Evolutionary conservation across 2,888 invertebrate species (phyloP).

Genomic region (Stratiomys singularior): DNA sequence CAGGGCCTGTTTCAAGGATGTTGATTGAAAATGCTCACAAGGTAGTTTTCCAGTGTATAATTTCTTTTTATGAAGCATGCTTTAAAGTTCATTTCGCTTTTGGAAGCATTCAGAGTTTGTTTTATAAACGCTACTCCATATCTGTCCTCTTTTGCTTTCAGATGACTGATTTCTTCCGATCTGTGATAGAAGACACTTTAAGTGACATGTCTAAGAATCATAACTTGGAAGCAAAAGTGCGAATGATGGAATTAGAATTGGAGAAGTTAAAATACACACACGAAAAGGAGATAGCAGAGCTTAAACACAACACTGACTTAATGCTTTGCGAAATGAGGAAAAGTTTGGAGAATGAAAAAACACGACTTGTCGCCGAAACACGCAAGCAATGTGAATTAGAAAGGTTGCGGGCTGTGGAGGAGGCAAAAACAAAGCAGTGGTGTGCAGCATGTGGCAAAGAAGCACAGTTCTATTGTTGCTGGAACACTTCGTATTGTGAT

Average conservation of each 20-base stretch:
- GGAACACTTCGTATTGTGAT: constrained; percentile 96
- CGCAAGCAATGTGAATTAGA: constrained; percentile 76
- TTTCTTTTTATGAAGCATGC: too few species aligned
- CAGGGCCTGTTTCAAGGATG: constrained; percentile 70
- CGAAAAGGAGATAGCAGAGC: constrained; percentile 76
- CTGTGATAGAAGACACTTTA: constrained; percentile 74
- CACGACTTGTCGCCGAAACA: constrained; percentile 73
- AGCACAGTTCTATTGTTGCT: constrained; percentile 93
- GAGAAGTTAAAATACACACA: constrained; percentile 78
- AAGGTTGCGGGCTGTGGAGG: constrained; percentile 74
- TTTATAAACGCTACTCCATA: neutral
- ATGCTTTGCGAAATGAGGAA: constrained; percentile 76
- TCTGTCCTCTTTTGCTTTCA: constrained; percentile 57
- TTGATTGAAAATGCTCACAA: constrained; percentile 72
- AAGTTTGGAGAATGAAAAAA: constrained; percentile 76
- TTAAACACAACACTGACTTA: constrained; percentile 74
- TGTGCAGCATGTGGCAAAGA: constrained; percentile 89
- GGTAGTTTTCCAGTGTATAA: constrained; percentile 63
- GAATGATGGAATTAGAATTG: constrained; percentile 73
- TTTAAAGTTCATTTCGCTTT: too few species aligned
- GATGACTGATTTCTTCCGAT: constrained; percentile 77
- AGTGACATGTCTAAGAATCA: constrained; percentile 71
- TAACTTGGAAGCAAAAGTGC: constrained; percentile 69
- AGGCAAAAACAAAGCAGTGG: constrained; percentile 91
- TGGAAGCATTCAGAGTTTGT: too few species aligned